These are phyloP conservation scores for Apantesis nais DNA, from an alignment of 2,888 invertebrate genomes.

Conservation along the genomic window DNA sequence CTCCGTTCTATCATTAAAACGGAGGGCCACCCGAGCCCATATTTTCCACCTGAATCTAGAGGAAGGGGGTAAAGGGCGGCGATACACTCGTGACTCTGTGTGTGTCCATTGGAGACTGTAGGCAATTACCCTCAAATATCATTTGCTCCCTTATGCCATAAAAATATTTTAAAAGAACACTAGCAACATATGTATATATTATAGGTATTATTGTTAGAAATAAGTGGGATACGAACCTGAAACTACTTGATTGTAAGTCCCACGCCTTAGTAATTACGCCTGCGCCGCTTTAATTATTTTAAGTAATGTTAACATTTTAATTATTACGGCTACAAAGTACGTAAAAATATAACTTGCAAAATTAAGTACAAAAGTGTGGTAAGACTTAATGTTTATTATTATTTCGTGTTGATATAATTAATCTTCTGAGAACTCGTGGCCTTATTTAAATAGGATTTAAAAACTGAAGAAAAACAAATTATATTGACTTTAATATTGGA, in stretches of 20 bases:
- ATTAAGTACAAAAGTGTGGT: constrained; percentile 48
- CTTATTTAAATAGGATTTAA: neutral
- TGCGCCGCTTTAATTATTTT: neutral
- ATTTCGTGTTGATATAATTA: constrained; percentile 47
- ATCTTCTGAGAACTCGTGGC: neutral
- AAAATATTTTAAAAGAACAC: too few relatives aligned
- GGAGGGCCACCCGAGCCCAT: too few relatives aligned
- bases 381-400: constrained; percentile 42
- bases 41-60: too few relatives aligned
- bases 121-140: too few relatives aligned
- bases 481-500: neutral
- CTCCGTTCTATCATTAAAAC: too few relatives aligned
- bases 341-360: constrained; percentile 39
- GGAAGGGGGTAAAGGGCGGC: too few relatives aligned
- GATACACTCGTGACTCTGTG: too few relatives aligned
- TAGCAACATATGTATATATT: too few relatives aligned
- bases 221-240: neutral
- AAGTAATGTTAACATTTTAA: constrained; percentile 18
- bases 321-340: constrained; percentile 32
- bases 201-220: neutral
- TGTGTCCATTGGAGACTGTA: too few relatives aligned
- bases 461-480: neutral
- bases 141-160: too few relatives aligned
- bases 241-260: neutral
- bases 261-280: neutral